Base-by-base conservation (phyloP, 1,140 invertebrate species). In the Heliconius eleuchia region DNA sequence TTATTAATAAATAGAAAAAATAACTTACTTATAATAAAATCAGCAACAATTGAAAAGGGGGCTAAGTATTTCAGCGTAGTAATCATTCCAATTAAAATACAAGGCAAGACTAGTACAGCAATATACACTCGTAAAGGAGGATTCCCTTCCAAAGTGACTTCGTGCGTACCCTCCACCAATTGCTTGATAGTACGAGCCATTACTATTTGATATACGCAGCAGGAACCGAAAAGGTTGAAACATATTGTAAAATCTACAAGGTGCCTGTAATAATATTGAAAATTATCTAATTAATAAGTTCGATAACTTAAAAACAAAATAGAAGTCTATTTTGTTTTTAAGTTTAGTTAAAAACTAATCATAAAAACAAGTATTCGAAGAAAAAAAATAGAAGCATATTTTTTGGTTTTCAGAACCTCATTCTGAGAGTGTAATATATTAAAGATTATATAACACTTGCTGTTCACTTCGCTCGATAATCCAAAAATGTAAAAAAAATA, bases 191-290 rank as follows among this genome's bases (percentile, higher is more conserved):
- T 86, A 16, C 82, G 73, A 7, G 84, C 81, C 50, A 89, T 86
- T 27, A 89, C 80, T 1, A 89, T 81, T 27, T 87, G 82, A 73
- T 86, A 85, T 19, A 88, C 84, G 71, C 87, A 88, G 74, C 88
- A 89, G 0, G 84, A 83, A 11, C 88, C 86, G 37, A 86, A 86
- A 0, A 89, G 73, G 30, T 88, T 84, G 4, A 83, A 46, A 1
- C 80, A 76, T 72, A 88, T 82, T 2, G 80, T 84, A 1, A 74
- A 77, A 37, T 89, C 88, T 9, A 89, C 83, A 3, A 77, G 71
- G 18, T 85, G 87, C 37, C 86, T 89, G 72, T n/a, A 76, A 78
- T 27, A 27, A 30, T 66, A 66, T 66, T 5, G 13, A 66, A 66
- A 66, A 66, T 66, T 11, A 46, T 9, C 13, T 46, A 46, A 13